phyloP scores from a whole-genome alignment of 2,888 invertebrate genomes.

The Spodoptera picta region DNA sequence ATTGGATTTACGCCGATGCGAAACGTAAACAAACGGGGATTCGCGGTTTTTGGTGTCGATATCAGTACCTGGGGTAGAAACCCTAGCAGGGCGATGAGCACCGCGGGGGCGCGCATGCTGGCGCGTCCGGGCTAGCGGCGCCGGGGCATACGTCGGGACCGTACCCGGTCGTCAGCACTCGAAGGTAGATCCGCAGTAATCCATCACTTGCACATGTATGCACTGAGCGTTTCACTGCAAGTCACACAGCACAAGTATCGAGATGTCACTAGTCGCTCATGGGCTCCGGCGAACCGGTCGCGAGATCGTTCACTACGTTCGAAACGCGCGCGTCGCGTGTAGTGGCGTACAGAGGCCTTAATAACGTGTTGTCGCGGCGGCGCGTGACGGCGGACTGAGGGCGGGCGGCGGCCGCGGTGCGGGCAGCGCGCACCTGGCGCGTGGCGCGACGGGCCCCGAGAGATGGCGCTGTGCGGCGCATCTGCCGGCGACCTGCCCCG shows the following conservation, averaged over 20 bases:
- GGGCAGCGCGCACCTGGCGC: conserved; percentile 83
- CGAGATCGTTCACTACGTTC: conserved; percentile 85
- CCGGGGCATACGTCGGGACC: conserved; percentile 84
- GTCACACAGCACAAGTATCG: conserved; percentile 86
- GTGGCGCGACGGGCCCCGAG: conserved; percentile 70
- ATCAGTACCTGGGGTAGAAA: conserved; percentile 87
- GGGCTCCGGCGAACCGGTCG: conserved; percentile 84
- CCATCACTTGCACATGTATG: conserved; percentile 85
- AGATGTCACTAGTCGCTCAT: conserved; percentile 86
- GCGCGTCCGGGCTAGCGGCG: conserved; percentile 87
- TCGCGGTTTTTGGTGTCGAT: conserved; percentile 79
- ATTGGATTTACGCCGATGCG: conserved; percentile 62
- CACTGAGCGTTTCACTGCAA: conserved; percentile 86
- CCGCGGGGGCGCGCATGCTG: conserved; percentile 88
- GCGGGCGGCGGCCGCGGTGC: conserved; percentile 84
- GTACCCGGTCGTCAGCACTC: conserved; percentile 82
- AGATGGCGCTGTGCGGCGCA: conserved; percentile 88
- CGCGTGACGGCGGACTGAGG: conserved; percentile 87
- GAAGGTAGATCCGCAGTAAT: conserved; percentile 82
- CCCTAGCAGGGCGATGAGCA: conserved; percentile 88
- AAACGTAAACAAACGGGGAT: conserved; percentile 79
- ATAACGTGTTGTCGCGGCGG: conserved; percentile 79
- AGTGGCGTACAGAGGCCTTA: conserved; percentile 74
- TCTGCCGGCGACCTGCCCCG: conserved; percentile 76
- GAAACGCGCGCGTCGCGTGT: conserved; percentile 86